phyloP scores from a whole-genome alignment of 2,797 vertebrate genomes.

The Periparus ater region DNA sequence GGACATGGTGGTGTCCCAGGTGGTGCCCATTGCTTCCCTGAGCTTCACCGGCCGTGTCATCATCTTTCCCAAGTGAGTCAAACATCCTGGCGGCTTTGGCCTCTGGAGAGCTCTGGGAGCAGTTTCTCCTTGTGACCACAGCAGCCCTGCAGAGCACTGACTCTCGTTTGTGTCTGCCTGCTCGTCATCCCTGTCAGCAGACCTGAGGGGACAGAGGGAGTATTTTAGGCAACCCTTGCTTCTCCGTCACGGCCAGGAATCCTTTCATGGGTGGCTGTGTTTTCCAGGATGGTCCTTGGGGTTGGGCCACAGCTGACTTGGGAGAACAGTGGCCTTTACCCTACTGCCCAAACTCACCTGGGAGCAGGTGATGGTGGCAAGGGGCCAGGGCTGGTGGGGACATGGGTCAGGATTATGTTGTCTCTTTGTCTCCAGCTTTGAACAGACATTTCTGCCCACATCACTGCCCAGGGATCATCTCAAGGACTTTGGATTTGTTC shows the following conservation, averaged over 20 bases:
- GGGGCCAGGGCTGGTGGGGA: not conserved
- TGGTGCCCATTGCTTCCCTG: fast-evolving
- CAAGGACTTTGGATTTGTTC: not conserved
- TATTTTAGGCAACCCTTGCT: not conserved
- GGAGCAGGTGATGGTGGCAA: not conserved
- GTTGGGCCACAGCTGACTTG: not conserved
- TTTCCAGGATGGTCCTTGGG: not conserved
- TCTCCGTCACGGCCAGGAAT: not conserved
- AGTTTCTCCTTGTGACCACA: not conserved
- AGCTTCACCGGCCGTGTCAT: not conserved
- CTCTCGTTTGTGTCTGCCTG: not conserved
- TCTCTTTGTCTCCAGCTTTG: not conserved
- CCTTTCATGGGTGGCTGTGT: not conserved
- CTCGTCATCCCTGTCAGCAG: not conserved
- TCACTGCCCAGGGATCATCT: too few species aligned
- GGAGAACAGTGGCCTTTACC: not conserved
- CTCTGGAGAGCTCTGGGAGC: not conserved
- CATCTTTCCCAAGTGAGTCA: not conserved
- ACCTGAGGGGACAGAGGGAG: not conserved
- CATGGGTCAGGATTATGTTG: fast-evolving
- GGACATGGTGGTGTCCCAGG: not conserved
- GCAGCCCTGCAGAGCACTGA: not conserved
- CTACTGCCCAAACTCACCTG: not conserved
- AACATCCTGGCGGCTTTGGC: not conserved
- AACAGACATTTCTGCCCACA: too few species aligned